Base-by-base conservation (phyloP, 2,888 invertebrate genomes). In the Caenorhabditis sp. region DNA sequence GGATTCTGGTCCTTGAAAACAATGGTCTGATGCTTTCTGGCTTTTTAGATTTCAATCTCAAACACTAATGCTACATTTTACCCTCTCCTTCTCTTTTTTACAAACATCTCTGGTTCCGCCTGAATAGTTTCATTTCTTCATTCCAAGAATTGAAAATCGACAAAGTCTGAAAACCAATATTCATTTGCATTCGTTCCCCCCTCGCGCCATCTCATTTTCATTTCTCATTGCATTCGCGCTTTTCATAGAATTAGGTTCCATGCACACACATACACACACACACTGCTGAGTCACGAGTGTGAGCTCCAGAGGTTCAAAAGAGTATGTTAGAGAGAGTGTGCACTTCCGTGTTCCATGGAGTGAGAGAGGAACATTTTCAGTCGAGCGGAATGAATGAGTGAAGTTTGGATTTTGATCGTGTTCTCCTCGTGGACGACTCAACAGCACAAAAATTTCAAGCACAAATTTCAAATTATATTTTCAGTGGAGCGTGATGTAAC, bases 121-220 rank as follows among this genome's bases (percentile, higher is more conserved):
- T 31, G 31, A 58, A 58, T 58, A 58, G 61, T 61, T 61, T 61
- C 24, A 10, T 12, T 38, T 10, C 12, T 38, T 12, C 12, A 5
- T 61, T 61, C 41, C 38, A 41, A 14, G 24, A 24, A 19, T 51
- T 28, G 58, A 58, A 58, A 58, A n/a, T n/a, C n/a, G 28, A 28
- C n/a, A 58, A 58, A 41, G 61, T 22, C 24, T 22, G 38, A 61
- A 61, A 61, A 61, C 61, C 61, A 64, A 64, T 64, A 44, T 63
- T 44, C 63, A 61, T 61, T 41, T 38, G 35, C 31, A 35, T 31
- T 35, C n/a, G 41, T 47, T 14, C 19, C 19, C 19, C 19, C 1
- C n/a, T 47, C 47, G 5, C n/a, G n/a, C 19, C 41, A 35, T 35
- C 35, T 69, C 14, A n/a, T 38, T 31, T 49, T 12, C 28, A 31